Base-by-base conservation (phyloP, 2,113 vertebrate genomes). In the Sarotherodon lohbergeri region DNA sequence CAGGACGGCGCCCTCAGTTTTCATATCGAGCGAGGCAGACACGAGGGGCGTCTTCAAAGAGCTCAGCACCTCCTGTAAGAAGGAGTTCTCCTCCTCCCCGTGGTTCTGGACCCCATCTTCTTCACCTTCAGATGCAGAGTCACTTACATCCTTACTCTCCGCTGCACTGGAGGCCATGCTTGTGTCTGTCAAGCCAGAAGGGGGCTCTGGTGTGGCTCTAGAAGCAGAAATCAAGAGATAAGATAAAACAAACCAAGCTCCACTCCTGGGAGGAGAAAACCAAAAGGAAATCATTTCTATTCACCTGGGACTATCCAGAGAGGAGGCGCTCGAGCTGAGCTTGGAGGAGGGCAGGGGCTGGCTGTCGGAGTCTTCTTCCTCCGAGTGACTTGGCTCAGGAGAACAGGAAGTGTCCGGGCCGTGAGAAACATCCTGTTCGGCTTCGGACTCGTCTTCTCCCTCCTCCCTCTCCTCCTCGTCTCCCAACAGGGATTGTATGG, bases 51-150 rank as follows among this genome's bases (percentile, higher is more conserved):
- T 89, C 89, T 95, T 96, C 39, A 96, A 79, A 50, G 96, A 97
- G 87, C 89, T 96, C 81, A 96, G 92, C 12, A 96, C 96, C 89
- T 97, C 96, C 87, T 95, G 90, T 41, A 96, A 89, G 78, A 97
- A 87, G 5, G 96, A 96, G 48, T 94, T 83, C 61, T 95, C 94
- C 82, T 91, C 89, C 41, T 95, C 94, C 78, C 1, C 9, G 9
- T 7, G 48, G 7, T 86, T 82, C 5, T 57, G 63, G 3, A 85
- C 36, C 27, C 2, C 68, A 9, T 92, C 89, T 9, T 91, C 90
- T 41, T 86, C 88, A 59, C 6, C 76, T 54, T 11, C 84, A 6
- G 86, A 50, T 3, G 5, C 16, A n/a, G 68, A 76, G 71, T 89
- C 78, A 13, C 43, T 84, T 17, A 55, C 79, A 36, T 11, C 34